Evolutionary conservation across 2,113 vertebrate genomes (phyloP), one percentile per base, ranked within the genome.

Genomic region (Capreolus pygargus): DNA sequence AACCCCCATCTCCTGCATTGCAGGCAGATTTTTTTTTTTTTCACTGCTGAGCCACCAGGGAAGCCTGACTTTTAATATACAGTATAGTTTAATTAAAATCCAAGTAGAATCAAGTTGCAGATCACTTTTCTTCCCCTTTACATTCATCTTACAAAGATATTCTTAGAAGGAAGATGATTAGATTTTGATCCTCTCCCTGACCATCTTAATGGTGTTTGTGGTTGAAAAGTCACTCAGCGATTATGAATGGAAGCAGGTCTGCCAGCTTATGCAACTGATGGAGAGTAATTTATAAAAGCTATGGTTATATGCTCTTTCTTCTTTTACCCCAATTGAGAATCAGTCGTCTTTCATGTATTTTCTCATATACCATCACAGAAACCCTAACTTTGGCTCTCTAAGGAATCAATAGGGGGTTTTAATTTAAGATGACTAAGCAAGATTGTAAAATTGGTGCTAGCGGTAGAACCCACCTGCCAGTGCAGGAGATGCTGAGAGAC

Each of bases 11-110:
- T 43, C 70, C 11, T 43, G 6, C 36, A 76, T 6, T 74, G 1
- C 36, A 74, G 70, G 36, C 21, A 43, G 36, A 25, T 4, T 36
- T 74, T 21, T n/a, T 64, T 61, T 33, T 64, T 67, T 36, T 74
- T 74, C 0, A 74, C 19, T 74, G 70, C 70, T 74, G 36, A 43
- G 21, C 2, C 10, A 39, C 11, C 21, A 74, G 36, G 6, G 11
- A 74, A 43, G 70, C 11, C 70, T 92, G 50, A 94, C 81, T 91
- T 85, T 82, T 82, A 95, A 92, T 94, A 96, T 89, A 86, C 30
- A 96, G 57, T 94, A 58, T 96, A 95, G 97, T 90, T 98, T 96
- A 89, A 97, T 95, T 96, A 95, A 89, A 97, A 96, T 91, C 84
- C 95, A 96, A 76, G 39, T 61, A 70, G 60, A 89, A 92, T 96